Evolutionary conservation across 1,140 invertebrate species (phyloP), one percentile per base, ranked within the genome.

Genomic region (Drosophila subobscura): DNA sequence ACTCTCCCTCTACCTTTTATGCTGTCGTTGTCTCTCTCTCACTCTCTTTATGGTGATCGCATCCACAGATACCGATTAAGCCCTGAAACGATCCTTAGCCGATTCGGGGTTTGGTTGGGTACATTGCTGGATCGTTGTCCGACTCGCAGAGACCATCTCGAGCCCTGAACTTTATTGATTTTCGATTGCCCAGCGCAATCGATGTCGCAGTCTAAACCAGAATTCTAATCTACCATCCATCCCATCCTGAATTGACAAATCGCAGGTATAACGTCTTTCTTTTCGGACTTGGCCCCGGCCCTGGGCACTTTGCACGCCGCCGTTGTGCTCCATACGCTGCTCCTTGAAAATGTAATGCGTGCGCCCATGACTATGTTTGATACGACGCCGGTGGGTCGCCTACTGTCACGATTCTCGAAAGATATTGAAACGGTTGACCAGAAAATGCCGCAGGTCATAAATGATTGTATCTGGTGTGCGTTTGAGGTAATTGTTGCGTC

Each of bases 361-460:
- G 93, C 95, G 54, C 95, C 95, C 66, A 93, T 96, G 92, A 92
- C 93, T 92, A 97, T 98, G 93, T 98, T 96, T 93, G 97, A 98
- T 92, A 95, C 95, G 77, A 98, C 97, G 68, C 97, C 97, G 45
- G 91, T 94, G 72, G 97, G 97, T 92, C 94, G 97, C 90, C 95
- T 98, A 78, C 93, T 98, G 77, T 95, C 97, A 91, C 94, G 97
- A 90, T 97, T 98, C 93, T 95, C 96, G 88, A 97, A 97, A 95
- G 95, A 96, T 86, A 88, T 94, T 63, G 94, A 95, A 74, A 93
- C 95, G 63, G 91, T 97, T 92, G 96, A 97, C 92, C 94, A 93
- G 78, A 93, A 93, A 81, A 93, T 97, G 78, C 95, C 96, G 71
- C 93, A 93, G 91, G 92, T 95, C 93, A 92, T 95, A 90, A 93